Evolutionary conservation across 2,797 vertebrate species (phyloP).

Genomic region (Eospalax fontanierii): DNA sequence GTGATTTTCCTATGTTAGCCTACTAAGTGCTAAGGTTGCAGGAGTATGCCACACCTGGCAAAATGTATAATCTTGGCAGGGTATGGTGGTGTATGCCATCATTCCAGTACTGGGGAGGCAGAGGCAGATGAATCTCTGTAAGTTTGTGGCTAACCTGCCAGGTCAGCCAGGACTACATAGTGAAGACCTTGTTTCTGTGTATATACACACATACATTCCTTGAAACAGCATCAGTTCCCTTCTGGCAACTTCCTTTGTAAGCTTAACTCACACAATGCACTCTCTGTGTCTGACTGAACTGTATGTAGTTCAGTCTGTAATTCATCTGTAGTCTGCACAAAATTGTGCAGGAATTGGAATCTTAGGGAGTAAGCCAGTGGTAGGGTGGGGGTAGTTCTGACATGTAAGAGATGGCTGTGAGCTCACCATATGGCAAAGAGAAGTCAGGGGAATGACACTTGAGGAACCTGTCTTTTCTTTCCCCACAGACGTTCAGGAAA

Average conservation of each 20-base stretch:
- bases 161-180: too few species aligned
- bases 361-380: background rate
- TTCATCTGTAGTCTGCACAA: background rate
- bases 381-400: background rate
- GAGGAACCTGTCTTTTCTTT: constrained; percentile 20
- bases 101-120: too few species aligned
- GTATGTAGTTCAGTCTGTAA: background rate
- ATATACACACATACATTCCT: too few species aligned
- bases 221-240: background rate
- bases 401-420: background rate
- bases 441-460: background rate
- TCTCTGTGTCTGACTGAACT: background rate
- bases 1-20: background rate
- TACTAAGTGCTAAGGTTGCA: background rate
- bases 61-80: too few species aligned
- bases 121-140: too few species aligned
- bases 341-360: background rate
- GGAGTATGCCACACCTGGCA: background rate
- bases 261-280: background rate
- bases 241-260: background rate
- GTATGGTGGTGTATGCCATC: too few species aligned
- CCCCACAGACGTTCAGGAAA: background rate
- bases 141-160: too few species aligned
- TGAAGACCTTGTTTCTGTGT: too few species aligned
- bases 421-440: background rate